Base-by-base conservation (phyloP, 2,888 invertebrate species). In the Tuberolachnus salignus region DNA sequence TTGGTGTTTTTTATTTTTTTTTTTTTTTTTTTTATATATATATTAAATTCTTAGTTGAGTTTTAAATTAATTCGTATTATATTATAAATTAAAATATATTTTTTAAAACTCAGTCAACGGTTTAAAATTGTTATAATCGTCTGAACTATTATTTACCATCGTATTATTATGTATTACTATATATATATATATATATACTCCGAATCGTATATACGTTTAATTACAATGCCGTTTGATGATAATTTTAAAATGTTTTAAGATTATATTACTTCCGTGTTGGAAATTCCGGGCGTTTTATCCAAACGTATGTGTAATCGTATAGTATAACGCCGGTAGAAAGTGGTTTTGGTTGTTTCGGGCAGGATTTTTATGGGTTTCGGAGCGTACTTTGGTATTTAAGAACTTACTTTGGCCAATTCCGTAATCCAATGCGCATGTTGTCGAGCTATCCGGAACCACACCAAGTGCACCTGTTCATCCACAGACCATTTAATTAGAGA, bases 401-500 rank as follows among this genome's bases (percentile, higher is more conserved):
- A 51, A 53, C 78, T 78, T 86, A 92, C 92, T 86, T 91, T 88
- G 9, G 90, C 89, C 82, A 95, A 86, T 82, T 91, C 84, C 19
- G 94, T 94, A 53, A 95, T 89, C 92, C 92, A 92, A 19, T 88
- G 88, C 4, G 92, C 88, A 84, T 94, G 89, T 81, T 89, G 86
- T 59, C 91, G 88, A 83, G 89, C 86, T 0, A 95, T 90, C 84
- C 90, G 90, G 84, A 95, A 94, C 95, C 95, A 95, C 83, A 94
- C 90, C 42, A 92, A 91, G 80, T 92, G 88, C 83, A 88, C 89
- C 14, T 89, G 88, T 72, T 89, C 88, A 59, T 87, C 85, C 61
- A 84, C 86, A 94, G 94, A 95, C 83, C 87, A 86, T 80, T 71
- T 72, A 69, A 78, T 78, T 61, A 78, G 78, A 78, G 78, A 78